Conservation (phyloP, 2,888 invertebrate genomes). For the Cryptosula pallasiana region DNA sequence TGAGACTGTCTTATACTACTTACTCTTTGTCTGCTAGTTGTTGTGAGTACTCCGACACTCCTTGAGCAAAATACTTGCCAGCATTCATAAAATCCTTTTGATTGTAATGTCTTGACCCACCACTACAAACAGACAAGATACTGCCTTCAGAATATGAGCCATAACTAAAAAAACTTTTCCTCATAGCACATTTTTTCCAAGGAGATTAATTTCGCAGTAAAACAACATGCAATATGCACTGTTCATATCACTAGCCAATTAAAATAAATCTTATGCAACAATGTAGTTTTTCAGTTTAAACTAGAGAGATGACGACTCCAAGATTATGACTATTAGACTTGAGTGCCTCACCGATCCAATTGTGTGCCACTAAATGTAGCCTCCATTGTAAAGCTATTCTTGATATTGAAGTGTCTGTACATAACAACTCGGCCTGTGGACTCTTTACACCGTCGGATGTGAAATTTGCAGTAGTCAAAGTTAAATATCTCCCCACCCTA, state of each 20-base stretch:
- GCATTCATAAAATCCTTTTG: slow-evolving; percentile 46
- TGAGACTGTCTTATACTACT: no score
- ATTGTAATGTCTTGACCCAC: slow-evolving; percentile 43
- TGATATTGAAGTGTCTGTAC: slow-evolving; percentile 49
- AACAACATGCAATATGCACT: no score
- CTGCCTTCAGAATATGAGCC: no score
- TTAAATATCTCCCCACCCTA: slow-evolving; percentile 29
- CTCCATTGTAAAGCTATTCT: slow-evolving; percentile 51
- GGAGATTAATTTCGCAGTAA: no score
- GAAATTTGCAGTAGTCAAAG: slow-evolving; percentile 50
- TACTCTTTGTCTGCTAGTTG: slow-evolving; percentile 43
- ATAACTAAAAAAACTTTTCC: no score
- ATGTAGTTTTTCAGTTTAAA: no score
- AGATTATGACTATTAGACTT: no score
- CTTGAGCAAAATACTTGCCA: slow-evolving; percentile 42
- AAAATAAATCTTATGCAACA: no score
- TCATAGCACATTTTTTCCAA: no score
- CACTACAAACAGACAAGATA: slow-evolving; percentile 33
- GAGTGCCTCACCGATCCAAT: slow-evolving; percentile 42
- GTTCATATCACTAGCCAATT: no score
- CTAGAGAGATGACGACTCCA: no score
- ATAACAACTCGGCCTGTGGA: slow-evolving; percentile 52
- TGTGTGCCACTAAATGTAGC: slow-evolving; percentile 52
- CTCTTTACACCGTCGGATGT: slow-evolving; percentile 49
- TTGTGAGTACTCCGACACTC: slow-evolving; percentile 40